These are phyloP conservation scores for Mesoclemmys tuberculata DNA, from an alignment of 2,113 vertebrate genomes.

Conservation along the genomic window DNA sequence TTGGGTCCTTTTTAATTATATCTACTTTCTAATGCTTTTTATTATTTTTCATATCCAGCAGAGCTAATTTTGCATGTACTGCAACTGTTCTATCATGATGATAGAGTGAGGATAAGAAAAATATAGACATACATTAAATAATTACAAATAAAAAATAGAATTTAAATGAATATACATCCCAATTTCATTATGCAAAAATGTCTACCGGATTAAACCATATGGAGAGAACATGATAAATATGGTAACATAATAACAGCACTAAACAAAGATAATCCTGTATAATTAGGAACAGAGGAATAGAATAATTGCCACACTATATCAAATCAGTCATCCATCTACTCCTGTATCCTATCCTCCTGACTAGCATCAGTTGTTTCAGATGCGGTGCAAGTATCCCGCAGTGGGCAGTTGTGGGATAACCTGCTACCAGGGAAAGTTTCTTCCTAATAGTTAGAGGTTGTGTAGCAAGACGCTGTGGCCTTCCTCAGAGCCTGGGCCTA, in stretches of 20 bases:
- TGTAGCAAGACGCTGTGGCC: no score
- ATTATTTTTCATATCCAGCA: neutral
- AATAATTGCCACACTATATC: neutral
- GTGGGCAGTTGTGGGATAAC: neutral
- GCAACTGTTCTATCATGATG: neutral
- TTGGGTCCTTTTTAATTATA: neutral
- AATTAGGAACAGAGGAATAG: neutral
- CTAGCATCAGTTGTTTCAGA: neutral
- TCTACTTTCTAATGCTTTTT: neutral
- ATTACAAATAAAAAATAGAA: neutral
- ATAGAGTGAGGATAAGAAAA: neutral
- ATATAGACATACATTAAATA: neutral
- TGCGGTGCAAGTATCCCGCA: neutral
- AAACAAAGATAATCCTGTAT: slow-evolving; percentile 40
- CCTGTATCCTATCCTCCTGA: neutral
- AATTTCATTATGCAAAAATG: slow-evolving; percentile 1
- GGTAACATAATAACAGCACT: slow-evolving; percentile 16
- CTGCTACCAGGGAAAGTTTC: neutral
- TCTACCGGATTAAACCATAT: neutral
- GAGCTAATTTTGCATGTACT: neutral
- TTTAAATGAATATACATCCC: neutral
- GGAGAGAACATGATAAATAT: slow-evolving; percentile 35
- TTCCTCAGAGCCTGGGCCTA: no score
- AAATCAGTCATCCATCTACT: neutral
- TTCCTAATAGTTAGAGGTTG: neutral